phyloP scores from a whole-genome alignment of 2,113 vertebrate genomes.

The Heterotis niloticus region DNA sequence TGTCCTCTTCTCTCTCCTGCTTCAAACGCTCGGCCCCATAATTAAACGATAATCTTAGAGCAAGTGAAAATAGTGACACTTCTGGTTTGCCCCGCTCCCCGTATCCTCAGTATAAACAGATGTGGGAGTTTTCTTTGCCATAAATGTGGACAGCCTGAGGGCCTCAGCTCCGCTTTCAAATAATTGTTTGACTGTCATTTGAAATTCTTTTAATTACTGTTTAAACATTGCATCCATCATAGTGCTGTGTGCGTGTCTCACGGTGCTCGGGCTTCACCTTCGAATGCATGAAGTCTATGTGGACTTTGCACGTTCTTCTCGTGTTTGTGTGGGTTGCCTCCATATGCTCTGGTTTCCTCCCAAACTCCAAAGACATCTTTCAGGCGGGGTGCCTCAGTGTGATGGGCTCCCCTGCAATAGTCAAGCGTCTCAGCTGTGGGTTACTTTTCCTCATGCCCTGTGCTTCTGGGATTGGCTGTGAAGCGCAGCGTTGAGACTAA shows the following conservation, averaged over 20 bases:
- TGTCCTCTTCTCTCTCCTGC: not conserved
- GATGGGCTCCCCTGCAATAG: too few species aligned
- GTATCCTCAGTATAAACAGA: not conserved
- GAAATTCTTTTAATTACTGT: not conserved
- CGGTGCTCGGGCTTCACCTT: not conserved
- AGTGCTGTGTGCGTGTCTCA: not conserved
- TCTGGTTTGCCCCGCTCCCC: not conserved
- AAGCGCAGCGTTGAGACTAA: too few species aligned
- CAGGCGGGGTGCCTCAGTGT: too few species aligned
- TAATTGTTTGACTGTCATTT: not conserved
- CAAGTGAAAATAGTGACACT: slow-evolving; percentile 4
- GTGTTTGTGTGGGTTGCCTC: too few species aligned
- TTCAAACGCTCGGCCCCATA: not conserved
- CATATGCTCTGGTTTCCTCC: not conserved
- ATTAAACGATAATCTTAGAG: slow-evolving; percentile 10
- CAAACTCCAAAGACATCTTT: not conserved
- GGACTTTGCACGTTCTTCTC: too few species aligned
- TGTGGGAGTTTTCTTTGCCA: not conserved
- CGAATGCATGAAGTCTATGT: too few species aligned
- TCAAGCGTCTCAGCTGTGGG: too few species aligned
- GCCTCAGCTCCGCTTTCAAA: not conserved
- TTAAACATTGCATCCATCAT: not conserved
- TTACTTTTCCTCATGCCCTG: too few species aligned
- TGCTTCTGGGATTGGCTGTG: too few species aligned
- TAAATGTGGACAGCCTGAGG: not conserved